Evolutionary conservation across 1,140 invertebrate species (phyloP), one percentile per base, ranked within the genome.

Genomic region (Leptinotarsa texana): DNA sequence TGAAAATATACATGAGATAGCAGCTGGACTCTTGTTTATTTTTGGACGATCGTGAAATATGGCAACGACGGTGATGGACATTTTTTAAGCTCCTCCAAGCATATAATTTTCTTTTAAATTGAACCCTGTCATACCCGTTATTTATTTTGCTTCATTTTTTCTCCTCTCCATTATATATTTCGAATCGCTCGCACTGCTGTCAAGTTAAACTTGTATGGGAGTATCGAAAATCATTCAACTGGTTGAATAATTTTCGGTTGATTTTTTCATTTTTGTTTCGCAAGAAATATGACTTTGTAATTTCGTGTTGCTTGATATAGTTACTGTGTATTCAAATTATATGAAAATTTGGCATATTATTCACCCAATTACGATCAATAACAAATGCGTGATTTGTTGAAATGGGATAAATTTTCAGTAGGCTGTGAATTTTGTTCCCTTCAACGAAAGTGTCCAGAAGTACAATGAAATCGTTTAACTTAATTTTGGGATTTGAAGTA

Each of bases 41-140:
- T 63, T 75, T 70, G 49, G 15, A n/a, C 22, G 74, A 51, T 69
- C 63, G 75, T 76, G 70, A 76, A 76, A 76, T 73, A 76, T 69
- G 63, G 75, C 70, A 63, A 72, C 33, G 70, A 18, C 63, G 24
- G 18, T 73, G 75, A 76, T 76, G 70, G 70, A 76, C 71, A 76
- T 68, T 76, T 76, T 76, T 76, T 73, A 76, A 65, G 63, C 22
- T 66, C 67, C 75, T 47, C 62, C 22, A 71, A 68, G 63, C 75
- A 72, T 76, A 71, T 71, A 76, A 76, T 76, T 76, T 76, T 68
- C 63, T 65, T 71, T 76, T 76, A 76, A 76, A 76, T 76, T 76
- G 75, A 73, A 73, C 66, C 63, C 75, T 76, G 75, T 70, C 70
- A 68, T 63, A 57, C 51, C n/a, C 51, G 51, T 57, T 57, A 57